Evolutionary conservation across 2,888 invertebrate species (phyloP).

Genomic region (Pollenia amentaria): DNA sequence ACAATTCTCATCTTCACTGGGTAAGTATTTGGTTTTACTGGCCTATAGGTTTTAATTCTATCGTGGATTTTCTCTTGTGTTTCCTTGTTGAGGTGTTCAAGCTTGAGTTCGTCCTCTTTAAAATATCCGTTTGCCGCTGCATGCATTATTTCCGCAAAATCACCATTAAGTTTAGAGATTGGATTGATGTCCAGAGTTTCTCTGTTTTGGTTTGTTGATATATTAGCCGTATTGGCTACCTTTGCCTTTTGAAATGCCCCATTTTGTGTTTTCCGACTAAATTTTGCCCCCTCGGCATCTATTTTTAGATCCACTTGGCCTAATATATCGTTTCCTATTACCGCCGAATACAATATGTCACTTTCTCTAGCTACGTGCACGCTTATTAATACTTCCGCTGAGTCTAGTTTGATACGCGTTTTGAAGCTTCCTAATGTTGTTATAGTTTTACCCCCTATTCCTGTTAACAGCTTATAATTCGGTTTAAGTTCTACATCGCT

Average conservation of each 20-base stretch:
- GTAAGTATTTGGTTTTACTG: neutral
- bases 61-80: neutral
- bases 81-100: neutral
- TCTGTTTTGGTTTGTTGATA: no score
- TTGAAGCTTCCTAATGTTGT: constrained; percentile 45
- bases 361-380: constrained; percentile 48
- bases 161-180: neutral
- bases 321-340: no score
- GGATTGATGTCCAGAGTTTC: neutral
- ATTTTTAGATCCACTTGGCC: neutral
- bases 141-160: neutral
- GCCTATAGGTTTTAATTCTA: neutral
- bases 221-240: no score
- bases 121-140: neutral
- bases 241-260: no score
- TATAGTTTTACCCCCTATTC: constrained; percentile 28
- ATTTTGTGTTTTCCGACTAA: neutral
- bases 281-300: neutral
- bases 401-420: constrained; percentile 20
- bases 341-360: neutral
- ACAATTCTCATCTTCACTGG: neutral
- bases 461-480: neutral
- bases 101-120: neutral
- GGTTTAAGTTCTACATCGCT: constrained; percentile 23
- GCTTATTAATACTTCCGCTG: constrained; percentile 18